Percentiles rank a stretch among this genome's conserved stretches.
Evolutionary conservation across 2,113 vertebrate genomes (phyloP).

Genomic region (Campylomormyrus tamandua): DNA sequence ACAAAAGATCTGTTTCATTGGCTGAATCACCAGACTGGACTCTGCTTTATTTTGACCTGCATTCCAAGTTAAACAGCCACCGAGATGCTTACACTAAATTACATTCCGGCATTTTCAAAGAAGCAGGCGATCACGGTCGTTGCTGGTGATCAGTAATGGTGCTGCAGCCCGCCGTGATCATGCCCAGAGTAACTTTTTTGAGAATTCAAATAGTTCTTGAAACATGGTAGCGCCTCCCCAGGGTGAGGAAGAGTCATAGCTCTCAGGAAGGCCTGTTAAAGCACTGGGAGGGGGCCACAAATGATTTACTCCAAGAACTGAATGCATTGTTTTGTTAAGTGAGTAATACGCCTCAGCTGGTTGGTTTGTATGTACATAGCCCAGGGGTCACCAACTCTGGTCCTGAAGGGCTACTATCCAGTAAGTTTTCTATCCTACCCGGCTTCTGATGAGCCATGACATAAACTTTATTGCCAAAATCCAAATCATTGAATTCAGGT

Average conservation of each 20-base stretch:
- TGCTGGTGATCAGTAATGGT: neutral
- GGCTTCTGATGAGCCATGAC: no score
- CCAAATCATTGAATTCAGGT: no score
- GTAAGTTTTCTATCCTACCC: no score
- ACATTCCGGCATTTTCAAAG: neutral
- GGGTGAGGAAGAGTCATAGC: neutral
- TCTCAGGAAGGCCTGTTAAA: neutral
- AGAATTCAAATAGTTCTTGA: neutral
- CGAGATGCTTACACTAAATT: neutral
- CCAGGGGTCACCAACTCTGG: no score
- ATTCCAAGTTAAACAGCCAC: neutral
- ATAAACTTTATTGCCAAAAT: no score
- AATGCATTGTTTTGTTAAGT: no score
- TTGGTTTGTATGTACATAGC: no score
- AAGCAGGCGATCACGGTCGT: neutral
- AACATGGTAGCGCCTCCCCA: neutral
- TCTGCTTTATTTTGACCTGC: neutral
- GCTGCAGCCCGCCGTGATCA: neutral
- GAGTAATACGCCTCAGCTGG: no score
- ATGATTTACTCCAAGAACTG: no score
- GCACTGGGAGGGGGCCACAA: no score
- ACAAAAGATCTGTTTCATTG: neutral
- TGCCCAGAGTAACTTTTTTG: neutral
- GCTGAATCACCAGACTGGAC: neutral
- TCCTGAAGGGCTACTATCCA: no score